Base-by-base conservation (phyloP, 2,888 invertebrate genomes). In the Plebejus anna region DNA sequence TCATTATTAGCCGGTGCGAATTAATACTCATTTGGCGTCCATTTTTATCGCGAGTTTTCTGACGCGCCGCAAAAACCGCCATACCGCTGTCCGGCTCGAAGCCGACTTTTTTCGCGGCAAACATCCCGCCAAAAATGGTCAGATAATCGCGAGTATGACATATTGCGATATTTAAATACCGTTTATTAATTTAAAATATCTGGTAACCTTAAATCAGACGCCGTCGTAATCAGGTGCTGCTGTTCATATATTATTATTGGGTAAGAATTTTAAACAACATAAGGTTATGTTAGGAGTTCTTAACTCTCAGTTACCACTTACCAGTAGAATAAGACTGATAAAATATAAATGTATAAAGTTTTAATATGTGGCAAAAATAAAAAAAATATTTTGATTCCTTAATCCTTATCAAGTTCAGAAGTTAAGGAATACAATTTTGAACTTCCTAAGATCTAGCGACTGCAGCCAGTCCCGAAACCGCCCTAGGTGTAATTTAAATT, bases 1-100 rank as follows among this genome's bases (percentile, higher is more conserved):
- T 94, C 94, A 94, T 93, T 93, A 94, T 94, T 94, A 94, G 91
- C 91, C 87, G 88, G 89, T 86, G 91, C 87, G 90, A 93, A 93
- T 93, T 92, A 94, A 93, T 93, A 90, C 92, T 91, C 92, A 91
- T 94, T 92, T 91, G 88, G 88, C 85, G 89, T 87, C 86, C 90
- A 89, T 89, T 91, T 92, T 91, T 89, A 88, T 87, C 88, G 86
- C 89, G 85, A 85, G 88, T 86, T 86, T 86, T 85, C 88, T 85
- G 86, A 85, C 84, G 84, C 84, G 82, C 70, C 80, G 83, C 87
- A 92, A 91, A 87, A 90, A 85, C 82, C 80, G 82, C 83, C 87
- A 84, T 85, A 84, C 86, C 84, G 80, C 83, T 80, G 82, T 83
- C 84, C 81, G 81, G 81, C 82, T 80, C 78, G 80, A 80, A 80